phyloP scores from a whole-genome alignment of 2,797 vertebrate genomes.

The Chaetophractus vellerosus region DNA sequence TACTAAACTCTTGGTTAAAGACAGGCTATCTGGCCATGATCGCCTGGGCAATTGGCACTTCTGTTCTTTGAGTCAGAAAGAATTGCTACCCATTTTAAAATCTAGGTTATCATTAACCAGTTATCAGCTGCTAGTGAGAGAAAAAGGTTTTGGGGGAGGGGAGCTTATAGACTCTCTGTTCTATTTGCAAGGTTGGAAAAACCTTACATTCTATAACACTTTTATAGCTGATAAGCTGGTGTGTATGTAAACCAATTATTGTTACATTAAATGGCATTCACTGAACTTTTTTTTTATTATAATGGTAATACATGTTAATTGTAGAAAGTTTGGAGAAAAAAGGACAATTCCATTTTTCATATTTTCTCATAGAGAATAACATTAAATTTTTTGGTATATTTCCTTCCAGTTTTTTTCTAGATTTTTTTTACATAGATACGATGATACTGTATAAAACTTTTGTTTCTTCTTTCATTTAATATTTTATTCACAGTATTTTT shows the following conservation, averaged over 20 bases:
- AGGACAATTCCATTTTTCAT: not conserved
- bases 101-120: not conserved
- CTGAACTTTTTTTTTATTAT: not conserved
- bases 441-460: not conserved
- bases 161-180: not conserved
- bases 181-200: slow-evolving; percentile 1
- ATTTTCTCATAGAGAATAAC: not conserved
- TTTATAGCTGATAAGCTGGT: not conserved
- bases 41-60: not conserved
- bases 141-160: not conserved
- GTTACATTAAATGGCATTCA: not conserved
- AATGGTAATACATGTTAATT: not conserved
- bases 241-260: not conserved
- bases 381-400: not conserved
- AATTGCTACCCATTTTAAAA: slow-evolving; percentile 11
- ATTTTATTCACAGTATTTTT: slow-evolving; percentile 50
- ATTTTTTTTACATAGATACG: not conserved
- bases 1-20: not conserved
- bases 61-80: slow-evolving; percentile 54
- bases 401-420: not conserved
- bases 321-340: slow-evolving; percentile 26
- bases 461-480: not conserved
- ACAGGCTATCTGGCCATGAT: not conserved
- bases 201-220: not conserved
- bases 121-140: not conserved